Evolutionary conservation across 2,797 vertebrate species (phyloP), one percentile per base, ranked within the genome.

Genomic region (Leptatherina wallacei): DNA sequence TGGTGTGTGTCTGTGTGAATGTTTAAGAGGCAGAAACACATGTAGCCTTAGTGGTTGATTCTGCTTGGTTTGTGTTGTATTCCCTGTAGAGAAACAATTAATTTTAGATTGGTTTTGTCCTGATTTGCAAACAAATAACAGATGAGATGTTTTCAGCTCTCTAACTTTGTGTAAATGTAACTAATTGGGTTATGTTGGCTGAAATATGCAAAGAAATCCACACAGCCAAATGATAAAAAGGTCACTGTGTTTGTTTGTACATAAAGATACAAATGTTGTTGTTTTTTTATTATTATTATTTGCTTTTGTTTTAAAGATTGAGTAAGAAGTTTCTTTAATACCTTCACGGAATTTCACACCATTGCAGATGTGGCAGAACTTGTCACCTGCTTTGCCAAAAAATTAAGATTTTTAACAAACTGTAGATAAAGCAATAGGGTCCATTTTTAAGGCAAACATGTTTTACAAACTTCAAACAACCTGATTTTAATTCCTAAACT

Each of bases 61-160:
- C 63, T 73, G 58, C 55, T 59, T 60, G 68, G 69, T 51, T 80
- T 85, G 61, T 63, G 56, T 76, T 83, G 56, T 71, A 67, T 77
- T 80, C 67, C 52, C 70, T 60, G 40, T 22, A 38, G 27, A 69
- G 59, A 75, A 80, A 70, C 49, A 30, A 62, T 42, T 10, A 69
- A 33, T 42, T 22, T 30, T 22, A 49, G 20, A 49, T 22, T 22
- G 2, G 9, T 49, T 64, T 71, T 71, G 42, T 62, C 44, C 35
- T 38, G 9, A 66, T 40, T 44, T 30, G 4, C 4, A 64, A 32
- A 47, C 0, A 64, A 65, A 61, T 57, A 36, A 54, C 65, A 16
- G 69, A 73, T 65, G 2, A 65, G 22, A 65, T 54, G 29, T 47
- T 74, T 55, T 64, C 35, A 62, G 1, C 18, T 10, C 35, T 27